Evolutionary conservation across 23 tunicate species (phyloP), one percentile per base, ranked within the genome.

Genomic region (Ciona savignyi): DNA sequence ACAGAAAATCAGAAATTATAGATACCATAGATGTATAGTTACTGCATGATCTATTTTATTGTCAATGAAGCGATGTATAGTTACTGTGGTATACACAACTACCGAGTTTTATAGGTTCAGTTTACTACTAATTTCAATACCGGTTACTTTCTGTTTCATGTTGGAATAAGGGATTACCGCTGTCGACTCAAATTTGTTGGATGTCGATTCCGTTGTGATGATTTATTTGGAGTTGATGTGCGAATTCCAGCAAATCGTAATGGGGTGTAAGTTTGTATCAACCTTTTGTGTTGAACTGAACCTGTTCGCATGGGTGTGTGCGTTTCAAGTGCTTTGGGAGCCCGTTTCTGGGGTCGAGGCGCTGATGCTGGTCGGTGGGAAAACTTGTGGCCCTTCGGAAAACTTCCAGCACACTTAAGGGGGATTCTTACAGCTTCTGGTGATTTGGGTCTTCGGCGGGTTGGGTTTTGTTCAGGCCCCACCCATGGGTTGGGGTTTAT

Each of bases 401-500:
- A n/a, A n/a, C n/a, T n/a, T n/a, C n/a, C n/a, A n/a, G n/a, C n/a
- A n/a, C n/a, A n/a, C n/a, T n/a, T n/a, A n/a, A n/a, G n/a, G 9
- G 15, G 56, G 56, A 15, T 42, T 15, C 9, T 42, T 15, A 42
- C 15, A 1, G 81, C 24, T 4, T 27, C 31, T 2, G 65, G 34
- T 27, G 21, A 15, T 11, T 56, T 64, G 20, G 81, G 81, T 22
- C 74, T 63, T 3, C 81, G 27, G 28, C 81, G 25, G 4, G 74
- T 67, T 34, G 64, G 73, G 49, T 77, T 73, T 29, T 77, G 74
- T 35, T 67, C 65, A 2, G 81, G 81, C 1, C 81, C 81, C 20
- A 77, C 65, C 81, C 81, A 77, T 27, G 81, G 81, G 35, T 26
- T 35, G 33, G 81, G 81, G 29, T 77, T 77, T 15, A 77, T 35